phyloP scores from a whole-genome alignment of 2,113 vertebrate genomes.

The Stigmatopora argus region DNA sequence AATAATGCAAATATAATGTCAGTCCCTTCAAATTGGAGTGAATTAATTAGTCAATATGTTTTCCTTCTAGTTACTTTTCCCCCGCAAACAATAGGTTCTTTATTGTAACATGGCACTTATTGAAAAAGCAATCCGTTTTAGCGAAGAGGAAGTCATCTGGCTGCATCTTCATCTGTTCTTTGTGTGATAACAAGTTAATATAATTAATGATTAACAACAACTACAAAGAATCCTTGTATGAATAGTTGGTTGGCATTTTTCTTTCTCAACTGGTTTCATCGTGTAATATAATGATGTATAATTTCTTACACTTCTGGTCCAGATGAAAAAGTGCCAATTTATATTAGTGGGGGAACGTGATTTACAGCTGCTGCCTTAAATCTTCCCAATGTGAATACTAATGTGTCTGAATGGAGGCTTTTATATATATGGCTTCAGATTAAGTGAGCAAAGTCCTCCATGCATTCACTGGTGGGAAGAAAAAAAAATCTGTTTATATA shows the following conservation, averaged over 20 bases:
- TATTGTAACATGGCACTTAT: neutral
- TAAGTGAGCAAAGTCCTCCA: slow-evolving; percentile 36
- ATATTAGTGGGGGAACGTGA: neutral
- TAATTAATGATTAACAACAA: slow-evolving; percentile 1
- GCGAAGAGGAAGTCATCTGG: neutral
- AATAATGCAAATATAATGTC: neutral
- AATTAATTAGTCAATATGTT: neutral
- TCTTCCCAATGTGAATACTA: slow-evolving; percentile 49
- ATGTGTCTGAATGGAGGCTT: slow-evolving; percentile 41
- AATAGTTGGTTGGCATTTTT: neutral
- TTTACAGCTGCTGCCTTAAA: slow-evolving; percentile 27
- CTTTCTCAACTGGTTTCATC: slow-evolving; percentile 11
- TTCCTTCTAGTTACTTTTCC: neutral
- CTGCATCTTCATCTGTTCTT: neutral
- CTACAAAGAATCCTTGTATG: neutral
- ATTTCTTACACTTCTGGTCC: slow-evolving; percentile 17
- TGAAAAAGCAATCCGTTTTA: neutral
- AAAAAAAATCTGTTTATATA: slow-evolving; percentile 7
- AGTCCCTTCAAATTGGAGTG: neutral
- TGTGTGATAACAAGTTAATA: slow-evolving; percentile 3
- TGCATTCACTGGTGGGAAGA: slow-evolving; percentile 36
- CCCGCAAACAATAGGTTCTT: neutral
- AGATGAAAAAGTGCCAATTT: slow-evolving; percentile 31
- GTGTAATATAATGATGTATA: slow-evolving; percentile 11
- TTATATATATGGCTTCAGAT: slow-evolving; percentile 36